phyloP scores from a whole-genome alignment of 2,888 invertebrate species.

The Bombyx huttoni region DNA sequence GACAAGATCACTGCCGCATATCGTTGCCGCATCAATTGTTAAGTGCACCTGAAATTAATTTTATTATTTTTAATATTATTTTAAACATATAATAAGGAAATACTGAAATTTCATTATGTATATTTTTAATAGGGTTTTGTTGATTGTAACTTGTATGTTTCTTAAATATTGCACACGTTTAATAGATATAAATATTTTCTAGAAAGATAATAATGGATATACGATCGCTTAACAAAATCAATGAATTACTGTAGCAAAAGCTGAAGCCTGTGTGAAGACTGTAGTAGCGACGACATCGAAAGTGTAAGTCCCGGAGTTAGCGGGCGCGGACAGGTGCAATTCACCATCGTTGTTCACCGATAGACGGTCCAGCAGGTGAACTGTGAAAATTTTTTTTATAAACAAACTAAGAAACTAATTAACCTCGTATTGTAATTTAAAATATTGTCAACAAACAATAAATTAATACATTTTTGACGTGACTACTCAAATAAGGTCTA shows the following conservation, averaged over 20 bases:
- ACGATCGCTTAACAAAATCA: not conserved
- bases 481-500: too few relatives aligned
- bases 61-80: not conserved
- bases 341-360: constrained; percentile 41
- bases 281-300: constrained; percentile 47
- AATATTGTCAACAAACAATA: too few relatives aligned
- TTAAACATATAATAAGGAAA: not conserved
- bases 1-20: constrained; percentile 27
- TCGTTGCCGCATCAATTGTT: constrained; percentile 28
- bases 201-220: not conserved
- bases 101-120: too few relatives aligned
- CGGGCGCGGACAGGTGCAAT: constrained; percentile 38
- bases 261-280: constrained; percentile 25
- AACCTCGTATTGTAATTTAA: too few relatives aligned
- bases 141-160: too few relatives aligned
- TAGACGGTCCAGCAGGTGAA: constrained; percentile 35
- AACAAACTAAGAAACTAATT: too few relatives aligned
- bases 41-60: constrained; percentile 32
- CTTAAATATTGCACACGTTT: too few relatives aligned
- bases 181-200: not conserved
- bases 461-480: too few relatives aligned
- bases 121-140: too few relatives aligned
- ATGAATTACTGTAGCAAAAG: constrained; percentile 31
- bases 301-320: constrained; percentile 33
- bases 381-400: constrained; percentile 19